Conservation (phyloP, 1,140 invertebrate species). For the Spodoptera litura region DNA sequence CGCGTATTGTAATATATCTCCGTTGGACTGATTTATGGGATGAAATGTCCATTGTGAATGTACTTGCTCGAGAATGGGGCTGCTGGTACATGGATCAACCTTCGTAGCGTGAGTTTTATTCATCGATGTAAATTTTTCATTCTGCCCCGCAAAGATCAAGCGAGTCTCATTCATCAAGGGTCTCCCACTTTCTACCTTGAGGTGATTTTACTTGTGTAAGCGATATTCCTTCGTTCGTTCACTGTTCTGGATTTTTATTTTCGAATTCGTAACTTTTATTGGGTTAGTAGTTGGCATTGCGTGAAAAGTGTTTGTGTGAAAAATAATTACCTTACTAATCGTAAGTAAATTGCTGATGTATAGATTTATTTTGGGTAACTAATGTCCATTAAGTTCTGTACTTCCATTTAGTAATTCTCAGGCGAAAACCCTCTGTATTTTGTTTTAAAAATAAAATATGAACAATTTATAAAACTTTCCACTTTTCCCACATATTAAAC, state of each 20-base stretch:
- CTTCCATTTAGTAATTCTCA: no score
- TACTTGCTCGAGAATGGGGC: conserved; percentile 5
- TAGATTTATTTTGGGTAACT: no score
- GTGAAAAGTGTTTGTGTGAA: neutral
- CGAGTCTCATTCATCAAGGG: conserved; percentile 41
- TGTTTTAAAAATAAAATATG: neutral
- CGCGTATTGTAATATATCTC: conserved; percentile 32
- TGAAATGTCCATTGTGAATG: conserved; percentile 25
- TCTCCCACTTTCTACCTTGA: neutral
- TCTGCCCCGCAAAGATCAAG: conserved; percentile 35
- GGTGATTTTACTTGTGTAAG: conserved; percentile 44
- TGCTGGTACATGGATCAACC: neutral
- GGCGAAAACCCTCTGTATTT: no score
- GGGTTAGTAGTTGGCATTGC: neutral
- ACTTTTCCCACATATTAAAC: conserved; percentile 1
- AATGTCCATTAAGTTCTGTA: no score
- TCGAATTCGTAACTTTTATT: conserved; percentile 12
- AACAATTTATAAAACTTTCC: neutral
- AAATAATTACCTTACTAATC: no score
- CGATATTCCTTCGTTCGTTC: conserved; percentile 33
- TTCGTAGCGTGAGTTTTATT: conserved; percentile 49
- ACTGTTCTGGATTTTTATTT: conserved; percentile 12
- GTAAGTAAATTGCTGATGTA: no score
- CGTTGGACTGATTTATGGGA: conserved; percentile 18
- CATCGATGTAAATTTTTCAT: conserved; percentile 52